phyloP scores from a whole-genome alignment of 2,888 invertebrate genomes.

The Perithous albicinctus region DNA sequence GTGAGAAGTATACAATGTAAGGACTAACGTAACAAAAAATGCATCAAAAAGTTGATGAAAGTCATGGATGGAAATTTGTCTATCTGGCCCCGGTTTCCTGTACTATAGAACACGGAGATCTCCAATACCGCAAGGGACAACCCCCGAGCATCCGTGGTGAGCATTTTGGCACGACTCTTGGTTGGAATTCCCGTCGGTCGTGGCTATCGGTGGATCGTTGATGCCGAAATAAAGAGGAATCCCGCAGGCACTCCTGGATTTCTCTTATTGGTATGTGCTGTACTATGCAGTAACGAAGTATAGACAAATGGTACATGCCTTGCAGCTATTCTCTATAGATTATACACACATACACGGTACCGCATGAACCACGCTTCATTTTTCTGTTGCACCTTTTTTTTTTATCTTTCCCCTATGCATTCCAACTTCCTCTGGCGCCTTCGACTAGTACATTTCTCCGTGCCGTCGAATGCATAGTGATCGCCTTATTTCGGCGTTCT shows the following conservation, averaged over 20 bases:
- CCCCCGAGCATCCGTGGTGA: constrained; percentile 25
- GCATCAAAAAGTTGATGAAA: background rate
- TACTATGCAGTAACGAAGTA: constrained; percentile 12
- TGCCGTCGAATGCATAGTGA: constrained; percentile 79
- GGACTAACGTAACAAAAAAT: background rate
- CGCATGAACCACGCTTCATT: constrained; percentile 5
- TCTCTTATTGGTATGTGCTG: constrained; percentile 69
- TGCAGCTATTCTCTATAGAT: background rate
- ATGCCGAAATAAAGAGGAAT: constrained; percentile 77
- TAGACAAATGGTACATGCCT: constrained; percentile 13
- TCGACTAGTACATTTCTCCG: constrained; percentile 54
- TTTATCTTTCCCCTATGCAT: constrained; percentile 22
- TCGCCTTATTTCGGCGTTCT: constrained; percentile 75
- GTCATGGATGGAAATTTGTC: background rate
- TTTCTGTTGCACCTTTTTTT: constrained; percentile 21
- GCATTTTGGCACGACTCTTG: constrained; percentile 65
- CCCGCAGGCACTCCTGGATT: constrained; percentile 56
- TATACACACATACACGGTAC: constrained; percentile 6
- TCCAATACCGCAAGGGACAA: constrained; percentile 11
- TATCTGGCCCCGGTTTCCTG: background rate
- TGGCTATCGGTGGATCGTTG: constrained; percentile 69
- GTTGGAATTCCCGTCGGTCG: constrained; percentile 42
- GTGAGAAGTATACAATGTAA: too few species aligned
- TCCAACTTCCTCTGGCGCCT: constrained; percentile 29
- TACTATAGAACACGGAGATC: background rate